Conservation (phyloP, 2,113 vertebrate genomes). For the Notarius lentiginosus region DNA sequence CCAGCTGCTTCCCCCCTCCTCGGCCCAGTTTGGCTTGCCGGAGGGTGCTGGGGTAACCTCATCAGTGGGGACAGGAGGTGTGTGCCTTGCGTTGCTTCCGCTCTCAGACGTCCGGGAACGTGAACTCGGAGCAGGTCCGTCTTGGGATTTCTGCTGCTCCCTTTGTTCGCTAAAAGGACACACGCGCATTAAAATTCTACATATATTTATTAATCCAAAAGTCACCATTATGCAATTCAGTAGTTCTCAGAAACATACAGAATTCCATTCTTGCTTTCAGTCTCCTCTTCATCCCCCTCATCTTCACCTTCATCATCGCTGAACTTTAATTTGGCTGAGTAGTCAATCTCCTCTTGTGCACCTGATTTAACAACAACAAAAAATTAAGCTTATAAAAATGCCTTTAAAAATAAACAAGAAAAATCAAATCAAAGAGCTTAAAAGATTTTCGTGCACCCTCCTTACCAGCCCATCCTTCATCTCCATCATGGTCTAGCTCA, state of each 20-base stretch:
- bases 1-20: conserved; percentile 75
- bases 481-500: conserved; percentile 88
- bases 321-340: conserved; percentile 92
- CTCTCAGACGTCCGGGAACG: conserved; percentile 69
- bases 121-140: conserved; percentile 57
- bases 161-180: conserved; percentile 39
- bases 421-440: neutral
- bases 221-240: neutral
- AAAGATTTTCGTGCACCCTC: neutral
- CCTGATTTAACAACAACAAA: conserved; percentile 64
- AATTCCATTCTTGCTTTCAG: conserved; percentile 68
- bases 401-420: too few species aligned
- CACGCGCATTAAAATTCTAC: neutral
- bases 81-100: conserved; percentile 67
- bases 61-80: conserved; percentile 72
- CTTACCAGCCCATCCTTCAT: conserved; percentile 92
- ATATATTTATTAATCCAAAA: neutral
- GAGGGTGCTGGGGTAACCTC: conserved; percentile 71
- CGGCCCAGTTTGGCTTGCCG: conserved; percentile 81
- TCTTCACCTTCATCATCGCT: conserved; percentile 91
- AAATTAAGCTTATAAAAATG: neutral
- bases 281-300: conserved; percentile 80
- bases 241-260: conserved; percentile 60
- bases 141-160: conserved; percentile 69
- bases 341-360: conserved; percentile 92